Conservation (phyloP, 1,140 invertebrate species). For the Pissodes strobi region DNA sequence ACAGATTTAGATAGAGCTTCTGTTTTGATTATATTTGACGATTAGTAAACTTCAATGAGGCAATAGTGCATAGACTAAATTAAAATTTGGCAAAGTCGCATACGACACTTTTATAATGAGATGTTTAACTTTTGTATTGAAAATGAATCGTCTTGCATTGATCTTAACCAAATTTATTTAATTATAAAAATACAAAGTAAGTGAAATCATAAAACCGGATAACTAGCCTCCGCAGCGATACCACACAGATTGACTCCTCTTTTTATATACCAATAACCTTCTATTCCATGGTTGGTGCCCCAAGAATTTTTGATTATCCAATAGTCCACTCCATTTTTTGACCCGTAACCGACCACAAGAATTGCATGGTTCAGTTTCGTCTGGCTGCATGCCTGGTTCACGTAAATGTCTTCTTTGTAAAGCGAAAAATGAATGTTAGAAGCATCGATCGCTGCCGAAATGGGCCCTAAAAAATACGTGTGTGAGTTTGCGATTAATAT, state of each 20-base stretch:
- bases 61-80: too few species aligned
- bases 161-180: too few species aligned
- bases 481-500: too few species aligned
- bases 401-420: conserved; percentile 65
- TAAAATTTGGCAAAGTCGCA: too few species aligned
- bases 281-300: conserved; percentile 79
- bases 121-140: too few species aligned
- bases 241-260: conserved; percentile 86
- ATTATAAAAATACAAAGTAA: too few species aligned
- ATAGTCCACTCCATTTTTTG: conserved; percentile 67
- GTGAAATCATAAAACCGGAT: conserved; percentile 81
- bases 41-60: too few species aligned
- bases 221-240: conserved; percentile 80
- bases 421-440: conserved; percentile 71
- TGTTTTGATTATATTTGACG: neutral
- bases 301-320: conserved; percentile 88
- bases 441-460: conserved; percentile 91
- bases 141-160: too few species aligned
- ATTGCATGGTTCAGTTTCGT: conserved; percentile 84
- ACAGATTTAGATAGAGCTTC: conserved; percentile 16
- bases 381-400: conserved; percentile 61
- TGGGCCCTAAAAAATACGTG: conserved; percentile 74
- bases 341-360: conserved; percentile 81
- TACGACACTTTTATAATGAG: too few species aligned
- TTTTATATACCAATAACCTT: conserved; percentile 88